Conservation (phyloP, 2,888 invertebrate species). For the Taphrorychus bicolor region DNA sequence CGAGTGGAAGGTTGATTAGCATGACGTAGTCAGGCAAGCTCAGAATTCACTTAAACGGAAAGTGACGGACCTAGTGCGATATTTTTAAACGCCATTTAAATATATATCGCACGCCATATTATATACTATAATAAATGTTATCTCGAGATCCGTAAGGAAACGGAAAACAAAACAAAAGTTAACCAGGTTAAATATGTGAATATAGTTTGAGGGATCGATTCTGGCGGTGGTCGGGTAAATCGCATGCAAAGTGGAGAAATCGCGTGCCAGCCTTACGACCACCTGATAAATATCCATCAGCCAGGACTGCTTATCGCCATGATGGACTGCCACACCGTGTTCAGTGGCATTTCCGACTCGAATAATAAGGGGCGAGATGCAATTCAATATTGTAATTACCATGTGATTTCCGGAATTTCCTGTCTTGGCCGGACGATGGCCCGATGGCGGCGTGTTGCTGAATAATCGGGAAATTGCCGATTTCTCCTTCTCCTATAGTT, state of each 20-base stretch:
- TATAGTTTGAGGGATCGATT: constrained; percentile 30
- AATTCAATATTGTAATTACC: constrained; percentile 41
- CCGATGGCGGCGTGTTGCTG: not conserved
- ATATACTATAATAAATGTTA: not conserved
- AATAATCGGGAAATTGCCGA: constrained; percentile 5
- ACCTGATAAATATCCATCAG: constrained; percentile 41
- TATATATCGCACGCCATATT: not conserved
- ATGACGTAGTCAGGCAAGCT: too few relatives aligned
- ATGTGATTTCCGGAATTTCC: constrained; percentile 38
- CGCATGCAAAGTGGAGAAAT: constrained; percentile 40
- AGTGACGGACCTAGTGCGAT: too few relatives aligned
- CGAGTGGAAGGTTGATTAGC: too few relatives aligned
- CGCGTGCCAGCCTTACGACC: constrained; percentile 32
- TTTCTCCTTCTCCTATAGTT: not conserved
- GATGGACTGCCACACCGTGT: constrained; percentile 41
- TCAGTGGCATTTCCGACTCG: constrained; percentile 39
- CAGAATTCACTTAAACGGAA: too few relatives aligned
- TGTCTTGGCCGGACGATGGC: not conserved
- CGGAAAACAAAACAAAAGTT: constrained; percentile 21
- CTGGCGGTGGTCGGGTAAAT: constrained; percentile 26
- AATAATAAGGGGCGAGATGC: constrained; percentile 36
- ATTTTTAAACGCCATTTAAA: too few relatives aligned
- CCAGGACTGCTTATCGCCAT: constrained; percentile 36
- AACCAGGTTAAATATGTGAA: constrained; percentile 29
- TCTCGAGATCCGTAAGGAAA: constrained; percentile 6